Base-by-base conservation (phyloP, 2,888 invertebrate species). In the Habrosyne pyritoides region DNA sequence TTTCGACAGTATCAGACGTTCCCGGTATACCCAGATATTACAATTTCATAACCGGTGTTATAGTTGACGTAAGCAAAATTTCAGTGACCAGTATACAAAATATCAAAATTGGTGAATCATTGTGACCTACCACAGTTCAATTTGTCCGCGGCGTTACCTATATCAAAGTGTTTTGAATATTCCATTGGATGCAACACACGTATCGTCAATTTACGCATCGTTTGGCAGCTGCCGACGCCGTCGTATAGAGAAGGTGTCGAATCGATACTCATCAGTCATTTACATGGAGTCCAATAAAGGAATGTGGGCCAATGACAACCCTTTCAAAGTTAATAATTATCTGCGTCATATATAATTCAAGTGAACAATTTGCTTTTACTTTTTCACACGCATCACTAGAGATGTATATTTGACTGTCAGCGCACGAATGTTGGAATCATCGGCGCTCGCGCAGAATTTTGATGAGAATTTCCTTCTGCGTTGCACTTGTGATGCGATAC, bases 401-500 rank as follows among this genome's bases (percentile, higher is more conserved):
- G 86, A 86, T 87, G 86, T 88, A 77, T 77, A 77, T 77, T 89
- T 86, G 73, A 74, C 77, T 83, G 84, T 82, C 91, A 70, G 73
- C 74, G 78, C 90, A 89, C 89, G 90, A 85, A 81, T 82, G 85
- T 78, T 85, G 82, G 86, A 84, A 86, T 87, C 89, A 88, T 81
- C 86, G 83, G 73, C 81, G 85, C 81, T 66, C 73, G 81, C 83
- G 87, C 88, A 86, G 92, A 91, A 92, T 91, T 81, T 79, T 83
- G 87, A 92, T 91, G 85, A 81, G 88, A 84, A 81, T 89, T 89
- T 89, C 88, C 89, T 90, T 77, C 84, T 84, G 81, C 77, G 81
- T 64, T 83, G 81, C 83, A 84, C 79, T 80, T 56, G 61, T 59
- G 54, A 51, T 67, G 81, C 74, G 77, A 88, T 88, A 84, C 86